These are phyloP conservation scores for Chelonus formosanus DNA, from an alignment of 2,888 invertebrate species.

Conservation along the genomic window DNA sequence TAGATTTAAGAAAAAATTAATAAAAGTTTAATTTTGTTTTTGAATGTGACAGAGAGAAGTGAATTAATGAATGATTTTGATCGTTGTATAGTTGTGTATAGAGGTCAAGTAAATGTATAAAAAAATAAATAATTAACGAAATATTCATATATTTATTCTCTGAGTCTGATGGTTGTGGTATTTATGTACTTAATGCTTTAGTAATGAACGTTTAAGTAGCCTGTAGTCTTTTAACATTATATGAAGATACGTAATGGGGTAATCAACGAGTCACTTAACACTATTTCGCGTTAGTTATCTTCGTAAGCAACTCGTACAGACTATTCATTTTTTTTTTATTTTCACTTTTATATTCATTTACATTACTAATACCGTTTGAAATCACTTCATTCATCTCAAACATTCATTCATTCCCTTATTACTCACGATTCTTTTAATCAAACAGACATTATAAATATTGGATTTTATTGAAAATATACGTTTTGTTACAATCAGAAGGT, in stretches of 20 bases:
- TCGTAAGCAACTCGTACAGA: conserved; percentile 19
- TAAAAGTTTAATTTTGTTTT: conserved; percentile 1
- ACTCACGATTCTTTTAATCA: not conserved
- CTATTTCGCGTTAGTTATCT: conserved; percentile 34
- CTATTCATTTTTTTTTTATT: too few species aligned
- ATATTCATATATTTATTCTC: conserved; percentile 31
- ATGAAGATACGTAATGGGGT: conserved; percentile 41
- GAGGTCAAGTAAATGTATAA: conserved; percentile 63
- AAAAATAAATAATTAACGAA: conserved; percentile 60
- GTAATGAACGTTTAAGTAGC: conserved; percentile 41
- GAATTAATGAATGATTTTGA: conserved; percentile 52
- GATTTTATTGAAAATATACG: conserved; percentile 54
- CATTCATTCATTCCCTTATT: too few species aligned
- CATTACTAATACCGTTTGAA: too few species aligned
- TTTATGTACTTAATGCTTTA: conserved; percentile 37
- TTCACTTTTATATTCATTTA: too few species aligned
- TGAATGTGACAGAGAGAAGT: conserved; percentile 25
- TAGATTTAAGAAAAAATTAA: not conserved
- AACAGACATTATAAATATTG: conserved; percentile 43
- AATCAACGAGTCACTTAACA: conserved; percentile 47
- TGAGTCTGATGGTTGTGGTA: conserved; percentile 14
- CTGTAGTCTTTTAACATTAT: conserved; percentile 42
- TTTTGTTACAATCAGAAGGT: conserved; percentile 29
- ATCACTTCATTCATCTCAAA: too few species aligned
- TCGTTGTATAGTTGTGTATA: conserved; percentile 65